phyloP scores from a whole-genome alignment of 2,888 invertebrate species.

The Deroplatys truncata region DNA sequence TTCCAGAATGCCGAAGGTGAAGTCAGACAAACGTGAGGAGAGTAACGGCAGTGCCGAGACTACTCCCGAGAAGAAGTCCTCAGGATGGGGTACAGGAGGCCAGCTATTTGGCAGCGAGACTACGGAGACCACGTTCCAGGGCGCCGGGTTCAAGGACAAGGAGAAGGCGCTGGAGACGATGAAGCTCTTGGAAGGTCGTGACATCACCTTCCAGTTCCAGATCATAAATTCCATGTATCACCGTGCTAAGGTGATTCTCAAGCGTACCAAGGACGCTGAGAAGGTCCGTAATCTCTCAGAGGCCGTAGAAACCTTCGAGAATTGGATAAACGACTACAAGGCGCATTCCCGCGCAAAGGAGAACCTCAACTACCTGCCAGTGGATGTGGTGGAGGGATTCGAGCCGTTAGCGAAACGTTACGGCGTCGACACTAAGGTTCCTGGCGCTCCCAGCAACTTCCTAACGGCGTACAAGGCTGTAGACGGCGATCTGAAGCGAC shows the following conservation, averaged over 20 bases:
- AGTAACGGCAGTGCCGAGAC: constrained; percentile 33
- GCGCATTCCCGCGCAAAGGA: constrained; percentile 60
- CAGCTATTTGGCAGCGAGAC: constrained; percentile 37
- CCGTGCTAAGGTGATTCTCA: constrained; percentile 38
- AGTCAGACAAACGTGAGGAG: constrained; percentile 38
- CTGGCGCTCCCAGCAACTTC: neutral
- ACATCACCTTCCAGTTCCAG: constrained; percentile 72
- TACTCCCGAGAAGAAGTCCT: constrained; percentile 33
- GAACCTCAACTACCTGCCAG: constrained; percentile 64
- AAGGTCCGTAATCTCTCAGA: constrained; percentile 71
- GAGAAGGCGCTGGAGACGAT: constrained; percentile 67
- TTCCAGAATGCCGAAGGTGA: constrained; percentile 39
- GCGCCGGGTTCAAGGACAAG: constrained; percentile 73
- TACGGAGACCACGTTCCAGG: constrained; percentile 57
- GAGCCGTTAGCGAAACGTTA: constrained; percentile 52
- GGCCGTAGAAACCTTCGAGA: constrained; percentile 65
- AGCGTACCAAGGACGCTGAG: constrained; percentile 70
- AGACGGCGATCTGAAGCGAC: constrained; percentile 68
- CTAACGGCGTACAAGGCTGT: constrained; percentile 55
- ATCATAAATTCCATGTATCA: constrained; percentile 39
- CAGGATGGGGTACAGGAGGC: constrained; percentile 32
- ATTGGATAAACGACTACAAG: constrained; percentile 71
- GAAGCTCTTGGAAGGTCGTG: constrained; percentile 61
- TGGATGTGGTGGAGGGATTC: constrained; percentile 56
- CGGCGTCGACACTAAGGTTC: constrained; percentile 46